Conservation (phyloP, 2,888 invertebrate species). For the Microctonus aethiopoides region DNA sequence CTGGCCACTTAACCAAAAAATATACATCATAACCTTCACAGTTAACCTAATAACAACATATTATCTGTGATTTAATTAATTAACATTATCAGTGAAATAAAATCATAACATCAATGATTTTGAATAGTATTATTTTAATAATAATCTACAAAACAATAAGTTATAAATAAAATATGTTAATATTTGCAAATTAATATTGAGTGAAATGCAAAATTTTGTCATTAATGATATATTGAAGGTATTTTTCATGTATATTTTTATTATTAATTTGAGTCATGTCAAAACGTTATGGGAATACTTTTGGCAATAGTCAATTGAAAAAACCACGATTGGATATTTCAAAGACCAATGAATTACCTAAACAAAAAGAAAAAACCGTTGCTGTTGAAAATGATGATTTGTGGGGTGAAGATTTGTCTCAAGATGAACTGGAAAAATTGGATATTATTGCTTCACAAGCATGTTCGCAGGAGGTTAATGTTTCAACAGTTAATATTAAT, state of each 20-base stretch:
- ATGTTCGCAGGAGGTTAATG: slow-evolving; percentile 44
- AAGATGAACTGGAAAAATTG: slow-evolving; percentile 57
- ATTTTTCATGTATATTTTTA: background rate
- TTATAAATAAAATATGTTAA: too few relatives aligned
- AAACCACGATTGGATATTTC: slow-evolving; percentile 42
- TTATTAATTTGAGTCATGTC: slow-evolving; percentile 40
- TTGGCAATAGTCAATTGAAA: slow-evolving; percentile 40
- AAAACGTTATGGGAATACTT: slow-evolving; percentile 46
- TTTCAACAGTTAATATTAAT: slow-evolving; percentile 22
- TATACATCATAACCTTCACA: too few relatives aligned
- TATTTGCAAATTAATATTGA: background rate
- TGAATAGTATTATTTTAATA: too few relatives aligned
- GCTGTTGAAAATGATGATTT: slow-evolving; percentile 45
- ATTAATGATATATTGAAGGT: background rate
- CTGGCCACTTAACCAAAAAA: too few relatives aligned
- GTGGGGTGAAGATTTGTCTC: slow-evolving; percentile 61
- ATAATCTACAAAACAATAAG: too few relatives aligned
- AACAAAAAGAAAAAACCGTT: background rate
- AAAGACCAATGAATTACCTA: slow-evolving; percentile 14
- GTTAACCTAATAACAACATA: too few relatives aligned
- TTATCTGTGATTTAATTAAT: too few relatives aligned
- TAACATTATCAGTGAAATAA: too few relatives aligned
- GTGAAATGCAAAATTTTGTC: background rate
- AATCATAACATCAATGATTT: too few relatives aligned
- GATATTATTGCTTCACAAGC: slow-evolving; percentile 60